phyloP scores from a whole-genome alignment of 2,797 vertebrate genomes.

The Poeciliopsis presidionis region DNA sequence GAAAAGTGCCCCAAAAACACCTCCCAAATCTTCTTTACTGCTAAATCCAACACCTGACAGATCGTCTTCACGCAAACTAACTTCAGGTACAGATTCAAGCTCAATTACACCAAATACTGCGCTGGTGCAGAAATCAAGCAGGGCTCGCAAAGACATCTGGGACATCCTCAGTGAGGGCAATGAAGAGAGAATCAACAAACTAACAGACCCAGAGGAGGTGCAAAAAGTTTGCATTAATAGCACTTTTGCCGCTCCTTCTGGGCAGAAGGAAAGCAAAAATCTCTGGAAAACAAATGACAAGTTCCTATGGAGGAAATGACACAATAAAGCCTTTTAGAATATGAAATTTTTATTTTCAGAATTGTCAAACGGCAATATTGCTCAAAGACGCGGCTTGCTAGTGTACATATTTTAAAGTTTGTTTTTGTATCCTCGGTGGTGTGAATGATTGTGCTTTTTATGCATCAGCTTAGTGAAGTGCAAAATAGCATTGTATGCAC shows the following conservation, averaged over 20 bases:
- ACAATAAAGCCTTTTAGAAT: constrained; percentile 3
- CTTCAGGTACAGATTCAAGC: neutral
- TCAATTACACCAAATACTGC: neutral
- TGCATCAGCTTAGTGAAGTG: neutral
- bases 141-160: constrained; percentile 90
- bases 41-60: neutral
- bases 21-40: neutral
- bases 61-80: neutral
- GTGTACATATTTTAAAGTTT: neutral
- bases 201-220: constrained; percentile 87
- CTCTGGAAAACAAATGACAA: constrained; percentile 95
- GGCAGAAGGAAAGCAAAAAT: constrained; percentile 59
- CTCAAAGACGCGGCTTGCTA: neutral
- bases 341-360: neutral
- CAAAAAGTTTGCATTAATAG: constrained; percentile 85
- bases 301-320: constrained; percentile 90
- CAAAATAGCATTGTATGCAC: neutral
- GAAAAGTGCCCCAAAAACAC: constrained; percentile 16
- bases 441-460: neutral
- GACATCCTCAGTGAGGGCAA: constrained; percentile 92
- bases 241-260: constrained; percentile 51
- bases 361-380: neutral
- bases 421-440: neutral
- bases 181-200: constrained; percentile 87
- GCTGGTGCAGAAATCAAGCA: constrained; percentile 68